A percentile compares a stretch with the other conserved stretches of the same genome.
Conservation (phyloP, 2,888 invertebrate genomes). For the Drosophila phalerata region DNA sequence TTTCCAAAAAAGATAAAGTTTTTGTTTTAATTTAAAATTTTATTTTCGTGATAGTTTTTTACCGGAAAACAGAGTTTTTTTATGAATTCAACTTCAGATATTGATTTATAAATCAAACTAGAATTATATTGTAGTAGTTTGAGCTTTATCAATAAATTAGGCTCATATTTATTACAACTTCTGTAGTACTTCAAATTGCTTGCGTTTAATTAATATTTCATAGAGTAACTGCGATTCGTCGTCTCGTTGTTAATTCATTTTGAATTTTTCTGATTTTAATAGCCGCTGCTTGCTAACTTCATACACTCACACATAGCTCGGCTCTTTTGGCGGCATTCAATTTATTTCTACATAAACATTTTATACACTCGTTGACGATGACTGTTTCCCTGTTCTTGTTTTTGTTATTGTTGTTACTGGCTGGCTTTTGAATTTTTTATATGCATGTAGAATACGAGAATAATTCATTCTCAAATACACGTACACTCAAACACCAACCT, state of each 20-base stretch:
- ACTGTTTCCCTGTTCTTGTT: constrained; percentile 41
- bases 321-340: constrained; percentile 66
- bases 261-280: constrained; percentile 59
- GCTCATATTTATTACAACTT: too few relatives aligned
- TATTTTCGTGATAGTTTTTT: too few relatives aligned
- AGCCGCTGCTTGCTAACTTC: constrained; percentile 44
- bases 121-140: too few relatives aligned
- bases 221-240: constrained; percentile 22
- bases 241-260: background rate
- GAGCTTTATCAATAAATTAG: too few relatives aligned
- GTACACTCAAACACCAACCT: constrained; percentile 12
- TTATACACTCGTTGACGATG: constrained; percentile 61
- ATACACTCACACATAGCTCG: constrained; percentile 11
- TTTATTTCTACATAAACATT: constrained; percentile 73
- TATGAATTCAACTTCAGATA: too few relatives aligned
- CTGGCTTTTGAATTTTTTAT: constrained; percentile 69
- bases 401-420: constrained; percentile 33
- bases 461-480: constrained; percentile 52
- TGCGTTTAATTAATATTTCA: too few relatives aligned
- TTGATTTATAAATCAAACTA: too few relatives aligned
- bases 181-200: too few relatives aligned
- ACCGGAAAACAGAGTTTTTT: too few relatives aligned
- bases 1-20: too few relatives aligned
- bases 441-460: constrained; percentile 51
- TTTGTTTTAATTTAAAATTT: too few relatives aligned